A percentile compares a stretch with the other conserved stretches of the same genome.
Evolutionary conservation across 2,888 invertebrate species (phyloP).

Genomic region (Deilephila porcellus): DNA sequence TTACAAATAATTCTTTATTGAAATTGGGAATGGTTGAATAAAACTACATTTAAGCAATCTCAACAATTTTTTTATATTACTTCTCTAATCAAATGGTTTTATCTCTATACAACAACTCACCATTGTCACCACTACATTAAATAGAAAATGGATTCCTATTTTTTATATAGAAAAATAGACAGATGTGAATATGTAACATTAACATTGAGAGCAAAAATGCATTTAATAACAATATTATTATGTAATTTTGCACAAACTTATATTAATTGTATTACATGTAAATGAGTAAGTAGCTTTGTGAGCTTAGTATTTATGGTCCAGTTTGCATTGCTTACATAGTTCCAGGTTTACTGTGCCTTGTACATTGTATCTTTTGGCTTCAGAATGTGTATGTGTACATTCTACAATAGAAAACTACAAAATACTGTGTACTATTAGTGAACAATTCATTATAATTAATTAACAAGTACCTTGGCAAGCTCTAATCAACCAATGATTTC

Average conservation of each 20-base stretch:
- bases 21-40: slow-evolving; percentile 47
- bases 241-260: slow-evolving; percentile 27
- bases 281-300: slow-evolving; percentile 40
- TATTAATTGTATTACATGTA: slow-evolving; percentile 26
- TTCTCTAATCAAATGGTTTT: slow-evolving; percentile 64
- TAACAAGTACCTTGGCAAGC: slow-evolving; percentile 73
- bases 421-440: slow-evolving; percentile 52
- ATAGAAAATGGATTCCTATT: slow-evolving; percentile 67
- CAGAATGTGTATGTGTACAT: slow-evolving; percentile 3
- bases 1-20: neutral
- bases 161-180: slow-evolving; percentile 76
- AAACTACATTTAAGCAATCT: slow-evolving; percentile 79
- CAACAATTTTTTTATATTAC: slow-evolving; percentile 81
- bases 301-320: slow-evolving; percentile 59
- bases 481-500: slow-evolving; percentile 51
- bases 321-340: slow-evolving; percentile 47
- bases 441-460: slow-evolving; percentile 74
- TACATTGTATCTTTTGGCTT: slow-evolving; percentile 8
- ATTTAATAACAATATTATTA: slow-evolving; percentile 32
- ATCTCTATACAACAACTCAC: slow-evolving; percentile 70
- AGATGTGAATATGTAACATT: slow-evolving; percentile 69
- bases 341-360: slow-evolving; percentile 36
- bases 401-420: slow-evolving; percentile 31
- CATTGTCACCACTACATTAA: slow-evolving; percentile 52
- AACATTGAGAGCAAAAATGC: slow-evolving; percentile 63